A percentile compares a stretch with the other conserved stretches of the same genome.
Evolutionary conservation across 2,888 invertebrate genomes (phyloP).

Genomic region (Pyrochroa serraticornis): DNA sequence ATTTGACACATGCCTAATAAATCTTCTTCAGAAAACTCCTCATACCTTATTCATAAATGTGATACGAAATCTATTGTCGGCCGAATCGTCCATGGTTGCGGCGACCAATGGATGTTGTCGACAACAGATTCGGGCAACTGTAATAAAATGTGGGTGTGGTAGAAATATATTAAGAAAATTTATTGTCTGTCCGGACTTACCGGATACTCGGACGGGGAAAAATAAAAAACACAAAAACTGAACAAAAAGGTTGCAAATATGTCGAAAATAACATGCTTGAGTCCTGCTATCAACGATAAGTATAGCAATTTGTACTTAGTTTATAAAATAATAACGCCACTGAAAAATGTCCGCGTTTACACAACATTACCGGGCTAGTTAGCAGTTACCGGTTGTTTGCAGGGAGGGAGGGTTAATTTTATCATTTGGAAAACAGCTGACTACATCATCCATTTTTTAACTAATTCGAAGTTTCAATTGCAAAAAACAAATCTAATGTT

Average conservation of each 20-base stretch:
- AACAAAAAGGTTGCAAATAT: conserved; percentile 50
- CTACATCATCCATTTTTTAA: too few species aligned
- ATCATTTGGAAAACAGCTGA: too few species aligned
- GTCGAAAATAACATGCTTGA: conserved; percentile 50
- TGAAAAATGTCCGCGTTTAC: conserved; percentile 47
- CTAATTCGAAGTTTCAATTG: too few species aligned
- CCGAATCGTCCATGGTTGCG: conserved; percentile 27
- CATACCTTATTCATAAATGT: conserved; percentile 47
- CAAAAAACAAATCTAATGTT: too few species aligned
- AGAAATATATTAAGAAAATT: conserved; percentile 52
- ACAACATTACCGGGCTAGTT: conserved; percentile 7
- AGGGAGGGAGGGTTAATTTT: too few species aligned
- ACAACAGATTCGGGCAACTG: conserved; percentile 33
- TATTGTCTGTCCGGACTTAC: conserved; percentile 49
- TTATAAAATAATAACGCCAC: conserved; percentile 52
- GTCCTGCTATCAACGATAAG: conserved; percentile 50
- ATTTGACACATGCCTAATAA: conserved; percentile 49
- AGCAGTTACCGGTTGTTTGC: background rate
- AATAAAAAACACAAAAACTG: conserved; percentile 19
- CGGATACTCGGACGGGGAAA: conserved; percentile 35
- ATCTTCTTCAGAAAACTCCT: conserved; percentile 46
- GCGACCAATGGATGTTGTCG: conserved; percentile 14
- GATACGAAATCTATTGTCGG: conserved; percentile 47
- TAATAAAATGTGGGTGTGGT: conserved; percentile 52
- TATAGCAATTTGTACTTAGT: conserved; percentile 54